Conservation (phyloP, 2,888 invertebrate species). For the Hydraecia micacea region DNA sequence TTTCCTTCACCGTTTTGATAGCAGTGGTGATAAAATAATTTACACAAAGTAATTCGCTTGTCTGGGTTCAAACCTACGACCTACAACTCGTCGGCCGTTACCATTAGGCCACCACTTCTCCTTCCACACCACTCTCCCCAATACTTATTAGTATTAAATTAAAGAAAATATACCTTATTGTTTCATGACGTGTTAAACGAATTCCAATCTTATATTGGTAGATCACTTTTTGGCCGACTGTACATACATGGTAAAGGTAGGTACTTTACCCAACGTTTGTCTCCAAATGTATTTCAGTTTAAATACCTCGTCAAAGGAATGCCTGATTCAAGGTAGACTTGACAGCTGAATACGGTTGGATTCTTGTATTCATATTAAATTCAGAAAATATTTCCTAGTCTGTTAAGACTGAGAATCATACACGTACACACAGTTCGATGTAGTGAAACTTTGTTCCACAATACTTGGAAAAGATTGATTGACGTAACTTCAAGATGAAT, state of each 20-base stretch:
- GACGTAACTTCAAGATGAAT: neutral
- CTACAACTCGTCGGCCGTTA: too few relatives aligned
- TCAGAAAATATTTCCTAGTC: neutral
- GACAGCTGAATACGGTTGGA: conserved; percentile 8
- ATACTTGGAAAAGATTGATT: neutral
- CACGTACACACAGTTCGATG: neutral
- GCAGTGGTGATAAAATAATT: too few relatives aligned
- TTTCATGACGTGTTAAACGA: neutral
- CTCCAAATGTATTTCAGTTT: conserved; percentile 22
- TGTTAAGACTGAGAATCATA: neutral
- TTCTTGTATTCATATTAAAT: neutral
- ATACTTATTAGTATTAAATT: neutral
- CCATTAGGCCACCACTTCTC: too few relatives aligned
- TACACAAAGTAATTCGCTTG: too few relatives aligned
- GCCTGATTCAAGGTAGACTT: conserved; percentile 16
- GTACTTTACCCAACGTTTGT: conserved; percentile 2
- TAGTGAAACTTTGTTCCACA: neutral
- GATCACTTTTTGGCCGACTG: neutral
- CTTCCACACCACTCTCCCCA: too few relatives aligned
- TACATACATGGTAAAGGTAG: neutral
- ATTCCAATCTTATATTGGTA: neutral
- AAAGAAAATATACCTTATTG: neutral
- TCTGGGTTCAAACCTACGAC: too few relatives aligned
- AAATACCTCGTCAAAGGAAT: conserved; percentile 40
- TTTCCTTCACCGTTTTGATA: too few relatives aligned